Conservation (phyloP, 1,140 invertebrate species). For the Papilio helenus region DNA sequence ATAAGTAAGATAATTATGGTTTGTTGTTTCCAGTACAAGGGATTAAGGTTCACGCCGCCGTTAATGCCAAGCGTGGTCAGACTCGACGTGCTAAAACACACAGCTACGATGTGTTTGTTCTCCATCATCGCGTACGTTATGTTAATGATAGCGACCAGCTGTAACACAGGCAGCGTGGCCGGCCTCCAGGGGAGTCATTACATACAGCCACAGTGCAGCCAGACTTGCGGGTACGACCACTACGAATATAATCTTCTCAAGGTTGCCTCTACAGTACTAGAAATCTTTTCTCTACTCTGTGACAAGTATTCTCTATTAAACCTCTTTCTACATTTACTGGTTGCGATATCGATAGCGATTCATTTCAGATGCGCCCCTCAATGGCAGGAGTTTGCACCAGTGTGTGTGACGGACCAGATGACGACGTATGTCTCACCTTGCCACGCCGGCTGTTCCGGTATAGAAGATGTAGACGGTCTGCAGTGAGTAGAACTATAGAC, state of each 20-base stretch:
- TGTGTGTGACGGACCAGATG: conserved; percentile 49
- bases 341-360: too few relatives aligned
- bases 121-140: conserved; percentile 36
- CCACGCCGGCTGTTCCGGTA: conserved; percentile 45
- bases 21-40: conserved; percentile 42
- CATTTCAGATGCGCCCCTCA: conserved; percentile 41
- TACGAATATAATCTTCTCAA: too few relatives aligned
- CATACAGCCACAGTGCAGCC: conserved; percentile 44
- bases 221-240: conserved; percentile 41
- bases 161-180: conserved; percentile 40
- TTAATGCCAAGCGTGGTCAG: conserved; percentile 29
- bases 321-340: too few relatives aligned
- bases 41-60: conserved; percentile 41
- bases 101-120: conserved; percentile 37
- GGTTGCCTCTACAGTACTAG: too few relatives aligned
- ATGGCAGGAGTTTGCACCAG: conserved; percentile 46
- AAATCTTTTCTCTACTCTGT: too few relatives aligned
- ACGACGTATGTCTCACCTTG: conserved; percentile 49
- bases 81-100: not conserved
- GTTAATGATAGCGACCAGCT: conserved; percentile 24
- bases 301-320: too few relatives aligned
- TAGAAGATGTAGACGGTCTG: conserved; percentile 37
- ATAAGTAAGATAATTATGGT: too few relatives aligned
- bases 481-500: conserved; percentile 38
- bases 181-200: conserved; percentile 37